These are phyloP conservation scores for Thalassarche chlororhynchos DNA, from an alignment of 2,113 vertebrate genomes.

Conservation along the genomic window DNA sequence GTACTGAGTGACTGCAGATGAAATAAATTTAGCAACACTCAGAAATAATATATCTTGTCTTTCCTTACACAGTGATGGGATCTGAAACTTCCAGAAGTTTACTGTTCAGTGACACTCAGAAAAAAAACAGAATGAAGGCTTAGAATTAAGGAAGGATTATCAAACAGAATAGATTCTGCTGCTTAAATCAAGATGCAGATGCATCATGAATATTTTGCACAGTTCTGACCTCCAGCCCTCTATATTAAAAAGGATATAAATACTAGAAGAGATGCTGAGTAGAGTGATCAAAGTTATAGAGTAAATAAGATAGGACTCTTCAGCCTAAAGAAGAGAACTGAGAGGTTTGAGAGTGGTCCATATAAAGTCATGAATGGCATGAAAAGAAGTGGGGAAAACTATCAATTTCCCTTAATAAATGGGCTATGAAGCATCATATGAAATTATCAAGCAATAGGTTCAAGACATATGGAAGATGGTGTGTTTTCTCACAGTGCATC, in stretches of 20 bases:
- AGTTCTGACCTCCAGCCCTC: not conserved
- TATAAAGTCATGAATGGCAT: not conserved
- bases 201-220: not conserved
- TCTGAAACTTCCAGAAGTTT: not conserved
- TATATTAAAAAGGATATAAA: not conserved
- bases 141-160: not conserved
- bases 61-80: not conserved
- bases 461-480: not conserved
- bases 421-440: not conserved
- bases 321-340: not conserved
- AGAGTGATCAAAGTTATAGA: not conserved
- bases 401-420: not conserved
- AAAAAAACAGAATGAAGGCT: not conserved
- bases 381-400: not conserved
- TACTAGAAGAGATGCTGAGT: not conserved
- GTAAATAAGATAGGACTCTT: not conserved
- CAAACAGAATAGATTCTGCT: not conserved
- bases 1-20: not conserved
- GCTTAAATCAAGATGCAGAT: not conserved
- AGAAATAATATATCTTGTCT: not conserved
- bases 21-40: not conserved
- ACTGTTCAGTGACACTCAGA: not conserved
- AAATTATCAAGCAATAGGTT: not conserved
- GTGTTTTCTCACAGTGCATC: not conserved
- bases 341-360: not conserved